Percentiles rank a stretch among this genome's conserved stretches.
Conservation (phyloP, 2,797 vertebrate species). For the Malacoctenus gilli region DNA sequence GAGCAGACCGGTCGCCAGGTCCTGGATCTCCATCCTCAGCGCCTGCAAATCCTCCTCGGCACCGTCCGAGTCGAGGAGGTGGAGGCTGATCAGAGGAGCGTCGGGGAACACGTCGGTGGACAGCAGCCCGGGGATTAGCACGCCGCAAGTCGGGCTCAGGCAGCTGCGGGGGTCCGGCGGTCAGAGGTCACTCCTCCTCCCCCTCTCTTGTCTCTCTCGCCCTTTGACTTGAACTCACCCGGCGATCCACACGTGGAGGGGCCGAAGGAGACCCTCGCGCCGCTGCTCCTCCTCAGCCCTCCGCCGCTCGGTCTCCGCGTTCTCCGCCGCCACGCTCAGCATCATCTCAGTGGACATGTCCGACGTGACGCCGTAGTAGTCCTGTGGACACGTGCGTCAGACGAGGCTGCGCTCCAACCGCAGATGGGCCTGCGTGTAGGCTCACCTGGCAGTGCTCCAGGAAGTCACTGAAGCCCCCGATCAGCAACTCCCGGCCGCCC, state of each 20-base stretch:
- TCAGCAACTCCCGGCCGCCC: conserved; percentile 87
- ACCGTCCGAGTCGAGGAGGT: conserved; percentile 81
- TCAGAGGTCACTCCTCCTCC: no score
- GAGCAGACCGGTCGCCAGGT: conserved; percentile 82
- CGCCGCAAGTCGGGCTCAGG: conserved; percentile 74
- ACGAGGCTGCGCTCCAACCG: no score
- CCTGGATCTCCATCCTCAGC: conserved; percentile 79
- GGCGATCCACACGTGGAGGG: conserved; percentile 90
- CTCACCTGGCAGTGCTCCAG: conserved; percentile 89
- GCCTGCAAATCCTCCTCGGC: conserved; percentile 63
- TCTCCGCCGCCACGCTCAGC: conserved; percentile 85
- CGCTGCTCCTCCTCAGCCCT: conserved; percentile 73
- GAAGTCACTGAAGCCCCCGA: conserved; percentile 91
- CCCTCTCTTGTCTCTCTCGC: no score
- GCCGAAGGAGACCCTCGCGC: conserved; percentile 61
- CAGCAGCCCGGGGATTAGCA: conserved; percentile 85
- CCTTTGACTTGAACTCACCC: conserved; percentile 75
- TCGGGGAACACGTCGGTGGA: conserved; percentile 83
- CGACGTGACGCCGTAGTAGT: conserved; percentile 85
- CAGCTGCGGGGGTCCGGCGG: conserved; percentile 76
- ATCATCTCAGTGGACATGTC: conserved; percentile 81
- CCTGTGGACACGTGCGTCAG: conserved; percentile 77
- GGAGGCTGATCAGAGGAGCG: conserved; percentile 80
- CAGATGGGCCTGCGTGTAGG: no score
- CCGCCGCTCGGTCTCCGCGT: conserved; percentile 72